Evolutionary conservation across 1,140 invertebrate species (phyloP).

Genomic region (Chironomus striatipennis): DNA sequence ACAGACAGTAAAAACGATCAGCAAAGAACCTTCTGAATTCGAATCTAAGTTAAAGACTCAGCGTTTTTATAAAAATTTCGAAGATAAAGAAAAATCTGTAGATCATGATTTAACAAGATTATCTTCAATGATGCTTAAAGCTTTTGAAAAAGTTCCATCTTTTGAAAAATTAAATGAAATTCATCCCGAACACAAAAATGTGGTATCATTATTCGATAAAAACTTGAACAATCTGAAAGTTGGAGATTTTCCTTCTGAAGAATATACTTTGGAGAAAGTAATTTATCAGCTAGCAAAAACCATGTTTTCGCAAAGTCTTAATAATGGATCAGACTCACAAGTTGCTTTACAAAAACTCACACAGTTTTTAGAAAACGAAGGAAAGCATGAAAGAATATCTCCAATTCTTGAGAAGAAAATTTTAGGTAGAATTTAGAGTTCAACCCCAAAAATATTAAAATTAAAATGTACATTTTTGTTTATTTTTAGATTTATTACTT

Average conservation of each 20-base stretch:
- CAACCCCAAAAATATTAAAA: too few species aligned
- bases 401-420: slow-evolving; percentile 62
- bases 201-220: slow-evolving; percentile 30
- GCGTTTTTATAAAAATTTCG: neutral
- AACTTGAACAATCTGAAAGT: slow-evolving; percentile 44
- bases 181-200: neutral
- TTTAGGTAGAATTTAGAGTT: too few species aligned
- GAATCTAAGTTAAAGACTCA: too few species aligned
- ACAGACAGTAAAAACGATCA: neutral
- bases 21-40: neutral
- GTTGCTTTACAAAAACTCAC: slow-evolving; percentile 58
- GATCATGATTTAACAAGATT: neutral
- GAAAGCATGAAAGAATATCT: slow-evolving; percentile 57
- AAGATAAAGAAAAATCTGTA: neutral
- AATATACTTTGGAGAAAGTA: slow-evolving; percentile 63
- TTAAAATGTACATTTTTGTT: too few species aligned
- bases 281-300: slow-evolving; percentile 66
- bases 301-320: slow-evolving; percentile 61
- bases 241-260: slow-evolving; percentile 57
- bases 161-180: neutral
- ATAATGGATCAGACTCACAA: slow-evolving; percentile 55
- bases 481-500: slow-evolving; percentile 54
- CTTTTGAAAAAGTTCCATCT: slow-evolving; percentile 29
- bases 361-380: slow-evolving; percentile 58
- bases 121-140: neutral